A percentile compares a stretch with the other conserved stretches of the same genome.
These are phyloP conservation scores for Neocrepidodera transversa DNA, from an alignment of 2,888 invertebrate genomes.

Conservation along the genomic window DNA sequence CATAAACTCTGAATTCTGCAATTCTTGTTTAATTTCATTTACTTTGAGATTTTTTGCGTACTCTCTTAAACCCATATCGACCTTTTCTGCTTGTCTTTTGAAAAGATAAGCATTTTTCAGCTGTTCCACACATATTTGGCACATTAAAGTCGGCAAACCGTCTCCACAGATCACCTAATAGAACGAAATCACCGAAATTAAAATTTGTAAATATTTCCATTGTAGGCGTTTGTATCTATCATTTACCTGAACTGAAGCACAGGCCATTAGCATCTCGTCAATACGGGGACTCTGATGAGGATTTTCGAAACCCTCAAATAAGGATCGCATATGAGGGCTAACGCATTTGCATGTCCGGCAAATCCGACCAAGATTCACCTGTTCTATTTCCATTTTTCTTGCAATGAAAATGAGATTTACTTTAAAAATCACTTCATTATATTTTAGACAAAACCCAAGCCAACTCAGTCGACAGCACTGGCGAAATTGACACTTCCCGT, in stretches of 20 bases:
- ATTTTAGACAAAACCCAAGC: constrained; percentile 51
- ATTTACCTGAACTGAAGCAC: constrained; percentile 59
- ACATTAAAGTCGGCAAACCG: constrained; percentile 56
- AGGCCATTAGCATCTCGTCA: constrained; percentile 63
- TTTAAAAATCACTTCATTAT: constrained; percentile 41
- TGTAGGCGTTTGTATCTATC: constrained; percentile 36
- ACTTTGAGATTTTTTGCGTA: constrained; percentile 51
- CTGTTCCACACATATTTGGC: constrained; percentile 55
- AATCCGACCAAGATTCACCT: constrained; percentile 54
- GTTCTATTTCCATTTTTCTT: constrained; percentile 51
- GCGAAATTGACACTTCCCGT: constrained; percentile 42
- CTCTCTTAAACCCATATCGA: constrained; percentile 53
- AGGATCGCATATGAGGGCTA: constrained; percentile 53
- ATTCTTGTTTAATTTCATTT: constrained; percentile 51
- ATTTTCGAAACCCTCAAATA: constrained; percentile 54
- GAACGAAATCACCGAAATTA: constrained; percentile 21
- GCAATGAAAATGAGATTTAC: constrained; percentile 30
- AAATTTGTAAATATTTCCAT: constrained; percentile 34
- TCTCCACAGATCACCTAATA: constrained; percentile 57
- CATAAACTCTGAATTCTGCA: constrained; percentile 50
- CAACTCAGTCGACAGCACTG: constrained; percentile 58
- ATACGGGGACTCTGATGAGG: constrained; percentile 57
- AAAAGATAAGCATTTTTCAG: constrained; percentile 55
- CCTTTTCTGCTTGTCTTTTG: constrained; percentile 56
- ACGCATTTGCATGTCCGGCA: constrained; percentile 59